Base-by-base conservation (phyloP, 1,140 invertebrate species). In the Acyrthosiphon pisum region DNA sequence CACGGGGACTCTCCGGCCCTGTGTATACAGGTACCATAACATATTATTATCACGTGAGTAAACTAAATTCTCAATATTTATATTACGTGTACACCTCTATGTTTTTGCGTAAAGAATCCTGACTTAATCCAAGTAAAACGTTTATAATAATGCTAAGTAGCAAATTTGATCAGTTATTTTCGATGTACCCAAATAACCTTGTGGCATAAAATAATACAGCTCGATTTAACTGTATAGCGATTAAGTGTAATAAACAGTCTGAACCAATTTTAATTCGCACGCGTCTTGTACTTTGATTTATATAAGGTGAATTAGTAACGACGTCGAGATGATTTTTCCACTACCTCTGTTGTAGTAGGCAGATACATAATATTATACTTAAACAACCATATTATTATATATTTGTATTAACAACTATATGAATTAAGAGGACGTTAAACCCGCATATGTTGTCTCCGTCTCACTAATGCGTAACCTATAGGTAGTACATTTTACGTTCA, bases 141-240 rank as follows among this genome's bases (percentile, higher is more conserved):
- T 76, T 76, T 76, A 18, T 35, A 76, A 35, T 76, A 35, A n/a
- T 76, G 30, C 23, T 76, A 76, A 30, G 11, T 76, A n/a, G 60
- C 30, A 76, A n/a, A n/a, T 76, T 76, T n/a, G n/a, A 76, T 76
- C 30, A 76, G 60, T 76, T 76, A 76, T n/a, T 68, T n/a, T 68
- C 60, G 60, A 30, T 76, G n/a, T n/a, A n/a, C 60, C n/a, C n/a
- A n/a, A 76, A 76, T 76, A 35, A 76, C 60, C 60, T 76, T 76
- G 60, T n/a, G n/a, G 60, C 6, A n/a, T n/a, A 76, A n/a, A 35
- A 76, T 76, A 76, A 76, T n/a, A 76, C 30, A 68, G 26, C 8
- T 68, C 9, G 11, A 11, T 68, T 60, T 60, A 76, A 76, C n/a
- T 76, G n/a, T 76, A 14, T 76, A 76, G 60, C 14, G 60, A 76